A percentile compares a stretch with the other conserved stretches of the same genome.
phyloP scores from a whole-genome alignment of 2,797 vertebrate species.

The Mionectes olivaceus region DNA sequence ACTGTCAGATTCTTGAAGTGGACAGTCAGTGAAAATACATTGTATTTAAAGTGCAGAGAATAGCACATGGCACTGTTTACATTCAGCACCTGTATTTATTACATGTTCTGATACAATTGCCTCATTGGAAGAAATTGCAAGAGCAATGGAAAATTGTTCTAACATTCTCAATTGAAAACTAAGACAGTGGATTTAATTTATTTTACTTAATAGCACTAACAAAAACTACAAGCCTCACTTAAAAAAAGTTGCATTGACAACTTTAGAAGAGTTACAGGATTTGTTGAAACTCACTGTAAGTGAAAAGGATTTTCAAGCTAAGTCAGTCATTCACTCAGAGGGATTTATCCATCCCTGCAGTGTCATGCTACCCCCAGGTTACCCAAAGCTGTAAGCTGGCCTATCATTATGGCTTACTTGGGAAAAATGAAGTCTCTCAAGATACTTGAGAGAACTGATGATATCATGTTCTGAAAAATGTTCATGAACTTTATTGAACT shows the following conservation, averaged over 20 bases:
- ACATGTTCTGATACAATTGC: background rate
- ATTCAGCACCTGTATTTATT: background rate
- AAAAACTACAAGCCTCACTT: background rate
- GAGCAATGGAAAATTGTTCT: background rate
- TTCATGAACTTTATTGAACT: background rate
- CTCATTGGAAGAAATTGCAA: background rate
- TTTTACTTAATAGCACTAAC: background rate
- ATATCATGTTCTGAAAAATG: background rate
- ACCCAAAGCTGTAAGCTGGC: background rate
- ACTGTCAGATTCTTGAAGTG: background rate
- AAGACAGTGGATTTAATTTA: background rate
- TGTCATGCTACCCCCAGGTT: rapidly evolving
- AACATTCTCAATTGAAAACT: background rate
- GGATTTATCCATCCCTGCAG: background rate
- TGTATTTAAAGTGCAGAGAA: background rate
- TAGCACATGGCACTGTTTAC: background rate
- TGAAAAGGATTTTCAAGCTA: background rate
- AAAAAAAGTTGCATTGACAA: background rate
- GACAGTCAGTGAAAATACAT: background rate
- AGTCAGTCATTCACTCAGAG: background rate
- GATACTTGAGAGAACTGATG: background rate
- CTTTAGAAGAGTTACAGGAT: background rate
- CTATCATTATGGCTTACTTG: background rate
- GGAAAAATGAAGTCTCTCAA: background rate
- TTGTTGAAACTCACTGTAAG: background rate